Conservation (phyloP, 2,113 vertebrate species). For the Dicerorhinus sumatrensis region DNA sequence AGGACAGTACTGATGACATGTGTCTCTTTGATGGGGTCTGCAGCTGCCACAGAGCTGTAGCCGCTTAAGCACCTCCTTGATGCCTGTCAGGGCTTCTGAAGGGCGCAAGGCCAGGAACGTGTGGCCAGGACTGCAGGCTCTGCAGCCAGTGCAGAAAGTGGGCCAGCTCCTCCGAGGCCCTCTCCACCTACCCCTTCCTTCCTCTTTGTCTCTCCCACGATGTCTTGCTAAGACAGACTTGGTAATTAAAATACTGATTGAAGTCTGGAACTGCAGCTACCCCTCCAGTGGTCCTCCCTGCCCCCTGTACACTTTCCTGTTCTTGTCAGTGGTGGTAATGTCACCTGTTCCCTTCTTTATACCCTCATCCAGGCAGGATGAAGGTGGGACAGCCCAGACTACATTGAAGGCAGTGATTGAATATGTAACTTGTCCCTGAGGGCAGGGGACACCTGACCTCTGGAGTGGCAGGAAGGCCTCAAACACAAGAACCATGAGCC, state of each 20-base stretch:
- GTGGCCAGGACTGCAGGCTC: slow-evolving; percentile 61
- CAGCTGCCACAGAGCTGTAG: slow-evolving; percentile 43
- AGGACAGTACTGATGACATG: slow-evolving; percentile 48
- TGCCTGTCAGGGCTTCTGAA: background rate
- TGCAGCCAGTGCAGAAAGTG: slow-evolving; percentile 67
- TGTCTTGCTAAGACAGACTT: slow-evolving; percentile 80
- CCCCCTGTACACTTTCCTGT: background rate
- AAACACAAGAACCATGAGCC: background rate
- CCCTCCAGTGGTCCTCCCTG: background rate
- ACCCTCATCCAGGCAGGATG: background rate
- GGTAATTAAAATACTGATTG: slow-evolving; percentile 79
- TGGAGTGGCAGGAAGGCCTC: background rate
- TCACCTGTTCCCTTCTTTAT: background rate
- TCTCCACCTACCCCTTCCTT: slow-evolving; percentile 33
- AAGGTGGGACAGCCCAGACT: slow-evolving; percentile 3
- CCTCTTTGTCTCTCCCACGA: slow-evolving; percentile 1
- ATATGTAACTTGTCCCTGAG: background rate
- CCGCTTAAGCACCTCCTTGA: background rate
- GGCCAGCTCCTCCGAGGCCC: slow-evolving; percentile 64
- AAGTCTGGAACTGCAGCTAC: slow-evolving; percentile 60
- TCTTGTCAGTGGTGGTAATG: background rate
- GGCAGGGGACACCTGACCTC: background rate
- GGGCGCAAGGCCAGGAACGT: slow-evolving; percentile 32
- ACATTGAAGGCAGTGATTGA: background rate
- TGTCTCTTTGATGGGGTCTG: slow-evolving; percentile 53